Conservation (phyloP, 2,888 invertebrate species). For the Cataglyphis cursor region DNA sequence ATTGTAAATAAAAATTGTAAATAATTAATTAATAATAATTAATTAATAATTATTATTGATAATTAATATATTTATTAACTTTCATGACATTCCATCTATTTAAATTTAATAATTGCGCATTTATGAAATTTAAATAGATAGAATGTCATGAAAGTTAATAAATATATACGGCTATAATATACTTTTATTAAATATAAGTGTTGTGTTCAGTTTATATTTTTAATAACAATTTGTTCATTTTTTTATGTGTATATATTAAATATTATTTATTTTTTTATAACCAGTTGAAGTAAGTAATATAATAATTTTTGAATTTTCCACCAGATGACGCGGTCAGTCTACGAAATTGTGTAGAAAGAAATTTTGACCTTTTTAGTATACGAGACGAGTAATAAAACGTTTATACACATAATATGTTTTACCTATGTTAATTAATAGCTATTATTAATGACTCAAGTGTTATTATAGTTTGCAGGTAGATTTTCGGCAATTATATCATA, state of each 20-base stretch:
- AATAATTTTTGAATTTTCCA: neutral
- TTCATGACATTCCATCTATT: too few species aligned
- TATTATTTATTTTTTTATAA: neutral
- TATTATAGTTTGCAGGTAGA: slow-evolving; percentile 36
- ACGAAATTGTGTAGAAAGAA: neutral
- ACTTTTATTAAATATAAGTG: neutral
- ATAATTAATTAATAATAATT: too few species aligned
- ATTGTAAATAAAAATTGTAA: neutral
- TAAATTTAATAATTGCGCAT: too few species aligned
- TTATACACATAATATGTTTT: neutral
- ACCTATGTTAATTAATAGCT: slow-evolving; percentile 29
- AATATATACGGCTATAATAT: neutral
- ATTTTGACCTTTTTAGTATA: neutral
- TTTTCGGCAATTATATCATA: slow-evolving; percentile 18
- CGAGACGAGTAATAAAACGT: neutral
- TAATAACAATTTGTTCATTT: neutral
- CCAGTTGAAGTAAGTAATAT: neutral
- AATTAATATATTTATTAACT: too few species aligned
- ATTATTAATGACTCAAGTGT: slow-evolving; percentile 35
- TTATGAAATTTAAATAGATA: neutral
- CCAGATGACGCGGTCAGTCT: slow-evolving; percentile 23
- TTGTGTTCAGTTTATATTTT: neutral
- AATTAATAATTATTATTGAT: too few species aligned
- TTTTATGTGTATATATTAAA: neutral
- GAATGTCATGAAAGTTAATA: neutral